phyloP scores from a whole-genome alignment of 2,888 invertebrate species.

The Apodemia duryi region DNA sequence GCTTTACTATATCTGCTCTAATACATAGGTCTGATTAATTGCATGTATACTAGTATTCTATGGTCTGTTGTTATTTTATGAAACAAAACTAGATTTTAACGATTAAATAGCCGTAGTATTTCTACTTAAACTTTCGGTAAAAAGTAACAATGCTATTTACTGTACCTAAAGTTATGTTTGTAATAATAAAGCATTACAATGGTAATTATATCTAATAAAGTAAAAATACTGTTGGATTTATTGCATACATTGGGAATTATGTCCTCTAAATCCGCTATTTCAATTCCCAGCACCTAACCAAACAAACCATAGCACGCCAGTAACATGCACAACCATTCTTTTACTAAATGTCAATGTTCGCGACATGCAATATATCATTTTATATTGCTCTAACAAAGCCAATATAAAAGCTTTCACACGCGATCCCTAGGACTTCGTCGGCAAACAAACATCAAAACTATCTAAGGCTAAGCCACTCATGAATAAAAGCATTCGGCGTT shows the following conservation, averaged over 20 bases:
- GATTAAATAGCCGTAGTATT: too few species aligned
- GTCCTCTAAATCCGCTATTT: constrained; percentile 37
- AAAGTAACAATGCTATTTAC: too few species aligned
- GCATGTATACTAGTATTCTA: too few species aligned
- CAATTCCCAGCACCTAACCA: constrained; percentile 41
- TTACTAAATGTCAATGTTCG: constrained; percentile 67
- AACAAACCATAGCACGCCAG: constrained; percentile 57
- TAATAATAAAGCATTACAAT: too few species aligned
- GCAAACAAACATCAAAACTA: constrained; percentile 74
- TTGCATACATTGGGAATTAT: constrained; percentile 6
- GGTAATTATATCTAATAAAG: too few species aligned
- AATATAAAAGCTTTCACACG: constrained; percentile 75
- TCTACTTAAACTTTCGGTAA: too few species aligned
- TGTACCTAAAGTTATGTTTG: too few species aligned
- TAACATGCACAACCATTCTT: constrained; percentile 59
- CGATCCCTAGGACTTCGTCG: constrained; percentile 65
- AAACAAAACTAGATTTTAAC: too few species aligned
- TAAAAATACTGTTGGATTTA: constrained; percentile 3
- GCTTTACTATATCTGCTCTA: too few species aligned
- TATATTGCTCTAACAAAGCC: constrained; percentile 72
- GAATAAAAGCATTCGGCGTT: constrained; percentile 75
- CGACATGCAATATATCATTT: constrained; percentile 75
- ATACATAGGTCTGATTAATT: too few species aligned
- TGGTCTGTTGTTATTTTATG: too few species aligned
- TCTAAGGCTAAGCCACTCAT: constrained; percentile 73